These are phyloP conservation scores for Apis laboriosa DNA, from an alignment of 1,140 invertebrate species.

Conservation along the genomic window DNA sequence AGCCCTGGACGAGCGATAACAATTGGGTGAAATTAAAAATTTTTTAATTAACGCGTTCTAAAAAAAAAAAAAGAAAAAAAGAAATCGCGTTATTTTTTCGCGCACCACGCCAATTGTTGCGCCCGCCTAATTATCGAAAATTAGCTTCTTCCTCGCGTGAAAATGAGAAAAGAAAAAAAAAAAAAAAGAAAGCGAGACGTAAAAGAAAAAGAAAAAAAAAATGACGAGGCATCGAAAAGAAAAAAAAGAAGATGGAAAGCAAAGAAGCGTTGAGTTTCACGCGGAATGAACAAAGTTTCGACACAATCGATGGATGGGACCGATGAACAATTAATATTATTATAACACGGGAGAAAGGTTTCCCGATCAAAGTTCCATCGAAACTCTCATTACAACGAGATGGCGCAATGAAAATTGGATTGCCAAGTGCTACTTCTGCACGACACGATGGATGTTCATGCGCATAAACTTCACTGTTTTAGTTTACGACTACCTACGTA, in stretches of 20 bases:
- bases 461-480: background rate
- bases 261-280: background rate
- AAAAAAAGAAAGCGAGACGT: background rate
- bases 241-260: constrained; percentile 4
- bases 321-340: constrained; percentile 45
- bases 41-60: constrained; percentile 29
- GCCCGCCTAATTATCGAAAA: background rate
- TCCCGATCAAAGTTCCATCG: constrained; percentile 41
- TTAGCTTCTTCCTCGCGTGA: background rate
- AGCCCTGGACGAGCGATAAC: constrained; percentile 7
- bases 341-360: constrained; percentile 33
- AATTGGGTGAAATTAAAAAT: constrained; percentile 25
- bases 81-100: constrained; percentile 9
- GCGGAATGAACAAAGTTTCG: constrained; percentile 2
- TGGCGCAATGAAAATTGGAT: constrained; percentile 31
- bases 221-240: background rate
- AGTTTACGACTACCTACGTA: background rate
- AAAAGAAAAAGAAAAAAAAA: background rate
- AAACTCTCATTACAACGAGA: constrained; percentile 30
- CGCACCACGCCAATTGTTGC: background rate
- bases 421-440: constrained; percentile 1
- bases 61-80: background rate
- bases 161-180: no score
- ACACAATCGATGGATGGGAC: constrained; percentile 21
- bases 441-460: background rate